A percentile compares a stretch with the other conserved stretches of the same genome.
phyloP scores from a whole-genome alignment of 2,888 invertebrate species.

The Aromia moschata region DNA sequence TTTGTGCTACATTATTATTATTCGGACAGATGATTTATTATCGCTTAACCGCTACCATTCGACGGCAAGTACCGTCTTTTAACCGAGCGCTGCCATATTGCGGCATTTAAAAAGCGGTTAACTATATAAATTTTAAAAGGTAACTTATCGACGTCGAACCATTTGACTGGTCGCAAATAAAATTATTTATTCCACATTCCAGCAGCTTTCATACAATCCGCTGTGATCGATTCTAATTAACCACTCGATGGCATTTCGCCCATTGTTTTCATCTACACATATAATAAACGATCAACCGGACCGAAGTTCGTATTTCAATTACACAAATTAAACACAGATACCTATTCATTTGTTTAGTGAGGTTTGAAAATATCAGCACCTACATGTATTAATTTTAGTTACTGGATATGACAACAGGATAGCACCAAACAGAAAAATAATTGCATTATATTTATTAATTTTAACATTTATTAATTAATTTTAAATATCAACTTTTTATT shows the following conservation, averaged over 20 bases:
- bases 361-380: too few relatives aligned
- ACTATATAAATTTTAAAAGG: constrained; percentile 25
- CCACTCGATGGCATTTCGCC: constrained; percentile 18
- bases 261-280: constrained; percentile 13
- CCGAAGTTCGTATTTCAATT: constrained; percentile 2
- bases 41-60: not conserved
- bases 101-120: constrained; percentile 1
- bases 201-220: constrained; percentile 18
- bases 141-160: constrained; percentile 26
- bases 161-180: constrained; percentile 14
- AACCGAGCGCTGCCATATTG: not conserved
- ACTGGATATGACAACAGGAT: too few relatives aligned
- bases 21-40: too few relatives aligned
- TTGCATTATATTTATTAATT: too few relatives aligned
- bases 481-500: too few relatives aligned
- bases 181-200: constrained; percentile 21
- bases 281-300: constrained; percentile 1
- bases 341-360: constrained; percentile 5
- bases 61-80: not conserved
- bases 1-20: too few relatives aligned
- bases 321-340: constrained; percentile 7
- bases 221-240: constrained; percentile 30
- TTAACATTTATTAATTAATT: too few relatives aligned
- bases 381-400: too few relatives aligned
- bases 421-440: too few relatives aligned